phyloP scores from a whole-genome alignment of 2,888 invertebrate genomes.

The Troides helena region DNA sequence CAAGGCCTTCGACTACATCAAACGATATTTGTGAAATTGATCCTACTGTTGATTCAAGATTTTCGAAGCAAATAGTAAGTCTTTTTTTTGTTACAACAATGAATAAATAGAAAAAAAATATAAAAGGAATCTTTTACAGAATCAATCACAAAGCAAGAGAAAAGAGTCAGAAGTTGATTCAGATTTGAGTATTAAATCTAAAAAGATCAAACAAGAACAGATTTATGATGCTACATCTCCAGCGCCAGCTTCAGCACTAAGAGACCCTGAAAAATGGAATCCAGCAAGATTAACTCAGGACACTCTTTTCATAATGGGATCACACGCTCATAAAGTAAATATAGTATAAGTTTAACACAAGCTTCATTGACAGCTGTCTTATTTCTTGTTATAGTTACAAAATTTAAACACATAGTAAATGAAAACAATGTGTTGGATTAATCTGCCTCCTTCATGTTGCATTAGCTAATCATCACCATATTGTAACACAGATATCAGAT shows the following conservation, averaged over 20 bases:
- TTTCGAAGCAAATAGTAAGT: constrained; percentile 58
- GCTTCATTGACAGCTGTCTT: too few species aligned
- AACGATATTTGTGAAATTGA: constrained; percentile 80
- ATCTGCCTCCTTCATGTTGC: too few species aligned
- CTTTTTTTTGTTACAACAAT: neutral
- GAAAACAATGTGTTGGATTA: too few species aligned
- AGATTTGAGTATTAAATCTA: constrained; percentile 73
- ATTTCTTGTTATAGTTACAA: too few species aligned
- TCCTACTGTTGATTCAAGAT: constrained; percentile 72
- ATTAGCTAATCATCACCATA: too few species aligned
- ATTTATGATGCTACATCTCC: constrained; percentile 60
- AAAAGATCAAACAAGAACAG: constrained; percentile 68
- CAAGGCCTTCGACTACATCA: constrained; percentile 69
- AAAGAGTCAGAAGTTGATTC: constrained; percentile 85
- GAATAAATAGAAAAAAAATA: neutral
- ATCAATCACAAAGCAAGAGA: constrained; percentile 79
- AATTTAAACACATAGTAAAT: neutral
- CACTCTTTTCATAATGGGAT: constrained; percentile 90
- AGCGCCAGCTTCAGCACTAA: constrained; percentile 69
- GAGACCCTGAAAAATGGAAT: constrained; percentile 86
- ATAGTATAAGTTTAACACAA: neutral
- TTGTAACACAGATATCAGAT: too few species aligned
- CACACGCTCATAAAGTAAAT: constrained; percentile 83
- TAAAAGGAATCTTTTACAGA: constrained; percentile 57
- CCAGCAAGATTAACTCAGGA: constrained; percentile 84